A percentile compares a stretch with the other conserved stretches of the same genome.
Evolutionary conservation across 2,113 vertebrate genomes (phyloP).

Genomic region (Catharus bicknelli): DNA sequence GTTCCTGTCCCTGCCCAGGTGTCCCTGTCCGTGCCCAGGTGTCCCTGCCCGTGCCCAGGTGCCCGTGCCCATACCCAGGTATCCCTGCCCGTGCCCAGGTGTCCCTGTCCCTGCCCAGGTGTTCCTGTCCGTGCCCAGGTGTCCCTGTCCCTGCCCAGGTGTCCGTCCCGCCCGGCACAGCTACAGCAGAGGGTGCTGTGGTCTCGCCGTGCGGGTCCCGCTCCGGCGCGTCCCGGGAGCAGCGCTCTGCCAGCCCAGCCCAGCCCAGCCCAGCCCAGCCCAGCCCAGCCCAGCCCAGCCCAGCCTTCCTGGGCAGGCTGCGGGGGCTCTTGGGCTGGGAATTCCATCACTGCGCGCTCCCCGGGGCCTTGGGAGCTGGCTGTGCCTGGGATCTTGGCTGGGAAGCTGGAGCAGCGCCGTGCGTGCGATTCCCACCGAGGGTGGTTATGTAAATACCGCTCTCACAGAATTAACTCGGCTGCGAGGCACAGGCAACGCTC

Average conservation of each 20-base stretch:
- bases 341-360: not conserved
- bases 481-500: not conserved
- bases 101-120: not conserved
- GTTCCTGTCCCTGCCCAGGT: too few relatives aligned
- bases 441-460: not conserved
- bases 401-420: not conserved
- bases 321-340: accelerated
- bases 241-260: not conserved
- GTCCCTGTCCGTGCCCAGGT: too few relatives aligned
- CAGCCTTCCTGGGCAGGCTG: accelerated
- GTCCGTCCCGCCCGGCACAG: not conserved
- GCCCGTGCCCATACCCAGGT: too few relatives aligned
- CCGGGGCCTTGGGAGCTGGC: not conserved
- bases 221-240: not conserved
- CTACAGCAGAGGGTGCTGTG: conserved; percentile 47
- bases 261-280: too few relatives aligned
- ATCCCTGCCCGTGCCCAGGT: too few relatives aligned
- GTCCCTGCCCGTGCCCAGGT: too few relatives aligned
- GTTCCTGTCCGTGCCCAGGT: not conserved
- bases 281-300: too few relatives aligned
- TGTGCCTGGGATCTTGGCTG: not conserved
- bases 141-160: not conserved
- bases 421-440: not conserved
- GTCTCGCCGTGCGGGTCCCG: not conserved
- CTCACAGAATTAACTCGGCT: not conserved